phyloP scores from a whole-genome alignment of 2,113 vertebrate species.

The Patagioenas fasciata region DNA sequence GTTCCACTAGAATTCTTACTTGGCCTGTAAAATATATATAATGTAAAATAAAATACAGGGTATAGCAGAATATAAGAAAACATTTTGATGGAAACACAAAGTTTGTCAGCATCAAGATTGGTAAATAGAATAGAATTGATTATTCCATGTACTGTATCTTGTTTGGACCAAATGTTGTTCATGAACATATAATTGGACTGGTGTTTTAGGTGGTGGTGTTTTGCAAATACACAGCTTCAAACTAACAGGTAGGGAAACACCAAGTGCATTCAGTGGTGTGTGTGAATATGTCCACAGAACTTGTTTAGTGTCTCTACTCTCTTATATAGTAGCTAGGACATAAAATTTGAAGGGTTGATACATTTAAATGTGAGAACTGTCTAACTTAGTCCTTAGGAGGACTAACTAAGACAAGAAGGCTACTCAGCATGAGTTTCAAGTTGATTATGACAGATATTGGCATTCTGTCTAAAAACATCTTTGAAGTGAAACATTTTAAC shows the following conservation, averaged over 20 bases:
- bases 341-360: neutral
- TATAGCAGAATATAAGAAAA: neutral
- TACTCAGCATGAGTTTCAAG: neutral
- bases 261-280: neutral
- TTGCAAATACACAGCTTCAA: neutral
- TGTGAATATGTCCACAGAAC: neutral
- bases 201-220: neutral
- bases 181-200: neutral
- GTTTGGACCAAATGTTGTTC: neutral
- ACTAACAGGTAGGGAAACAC: neutral
- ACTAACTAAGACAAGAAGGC: neutral
- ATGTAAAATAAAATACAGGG: neutral
- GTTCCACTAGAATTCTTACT: neutral
- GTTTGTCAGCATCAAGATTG: neutral
- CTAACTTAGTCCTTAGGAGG: neutral
- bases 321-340: neutral
- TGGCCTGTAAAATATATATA: neutral
- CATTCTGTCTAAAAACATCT: constrained; percentile 21
- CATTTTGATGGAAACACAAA: neutral
- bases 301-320: neutral
- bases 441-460: constrained; percentile 32
- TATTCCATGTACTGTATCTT: neutral
- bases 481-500: constrained; percentile 31
- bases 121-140: neutral
- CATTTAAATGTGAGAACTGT: neutral